Percentiles rank a stretch among this genome's conserved stretches.
Conservation (phyloP, 2,113 vertebrate species). For the Apeltes quadracus region DNA sequence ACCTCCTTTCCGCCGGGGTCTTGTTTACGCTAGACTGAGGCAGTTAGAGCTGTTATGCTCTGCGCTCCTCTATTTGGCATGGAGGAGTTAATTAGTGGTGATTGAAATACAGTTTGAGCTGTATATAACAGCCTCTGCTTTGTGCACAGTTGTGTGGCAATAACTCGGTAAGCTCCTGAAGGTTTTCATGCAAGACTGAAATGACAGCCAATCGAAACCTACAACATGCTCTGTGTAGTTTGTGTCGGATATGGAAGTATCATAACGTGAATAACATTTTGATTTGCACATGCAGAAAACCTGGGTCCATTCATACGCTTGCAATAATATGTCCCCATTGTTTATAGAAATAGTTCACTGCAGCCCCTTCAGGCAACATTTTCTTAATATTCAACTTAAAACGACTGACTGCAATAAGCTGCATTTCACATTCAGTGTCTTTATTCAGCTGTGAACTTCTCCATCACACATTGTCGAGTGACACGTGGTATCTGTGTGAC, state of each 20-base stretch:
- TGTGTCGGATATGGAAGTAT: not conserved
- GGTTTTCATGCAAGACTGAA: conserved; percentile 11
- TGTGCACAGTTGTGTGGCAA: conserved; percentile 43
- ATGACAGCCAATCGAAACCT: conserved; percentile 7
- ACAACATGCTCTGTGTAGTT: not conserved
- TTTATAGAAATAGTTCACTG: conserved; percentile 25
- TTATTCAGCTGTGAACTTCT: conserved; percentile 16
- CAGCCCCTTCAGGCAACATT: conserved; percentile 12
- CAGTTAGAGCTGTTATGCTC: conserved; percentile 53
- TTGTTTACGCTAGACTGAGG: conserved; percentile 70
- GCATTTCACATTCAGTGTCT: not conserved
- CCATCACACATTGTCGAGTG: not conserved
- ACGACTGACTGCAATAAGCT: conserved; percentile 12
- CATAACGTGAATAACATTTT: not conserved
- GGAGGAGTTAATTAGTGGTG: conserved; percentile 71
- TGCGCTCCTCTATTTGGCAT: conserved; percentile 39
- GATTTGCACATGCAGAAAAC: not conserved
- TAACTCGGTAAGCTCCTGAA: conserved; percentile 33
- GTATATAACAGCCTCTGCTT: conserved; percentile 43
- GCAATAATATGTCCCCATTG: conserved; percentile 36
- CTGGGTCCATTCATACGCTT: not conserved
- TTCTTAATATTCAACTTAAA: conserved; percentile 44
- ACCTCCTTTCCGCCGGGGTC: conserved; percentile 58
- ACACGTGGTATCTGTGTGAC: conserved; percentile 13
- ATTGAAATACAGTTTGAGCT: conserved; percentile 44